phyloP scores from a whole-genome alignment of 1,140 invertebrate species.

The Pinna nobilis region DNA sequence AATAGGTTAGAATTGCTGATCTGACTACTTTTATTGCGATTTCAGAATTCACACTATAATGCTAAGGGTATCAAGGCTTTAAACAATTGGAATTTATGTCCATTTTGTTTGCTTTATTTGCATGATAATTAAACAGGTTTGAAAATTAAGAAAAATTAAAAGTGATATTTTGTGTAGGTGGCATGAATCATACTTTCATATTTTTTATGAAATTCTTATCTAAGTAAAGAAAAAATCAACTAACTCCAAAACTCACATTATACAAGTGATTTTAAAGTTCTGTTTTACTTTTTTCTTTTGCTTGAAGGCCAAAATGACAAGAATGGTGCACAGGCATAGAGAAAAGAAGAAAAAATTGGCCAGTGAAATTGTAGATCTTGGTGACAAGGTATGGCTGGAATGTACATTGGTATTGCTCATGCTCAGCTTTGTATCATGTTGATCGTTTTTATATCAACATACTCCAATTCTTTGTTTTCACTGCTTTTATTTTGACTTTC shows the following conservation, averaged over 20 bases:
- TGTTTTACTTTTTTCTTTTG: background rate
- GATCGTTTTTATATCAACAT: background rate
- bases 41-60: too few relatives aligned
- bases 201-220: too few relatives aligned
- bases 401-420: too few relatives aligned
- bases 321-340: slow-evolving; percentile 51
- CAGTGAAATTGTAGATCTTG: slow-evolving; percentile 49
- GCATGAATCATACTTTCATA: slow-evolving; percentile 15
- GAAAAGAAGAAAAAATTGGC: slow-evolving; percentile 52
- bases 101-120: background rate
- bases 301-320: slow-evolving; percentile 59
- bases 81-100: background rate
- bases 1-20: too few relatives aligned
- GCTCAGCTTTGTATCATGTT: background rate
- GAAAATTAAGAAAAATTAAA: background rate
- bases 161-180: too few relatives aligned
- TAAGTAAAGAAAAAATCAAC: too few relatives aligned
- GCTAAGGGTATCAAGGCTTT: background rate
- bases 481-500: background rate
- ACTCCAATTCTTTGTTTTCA: background rate
- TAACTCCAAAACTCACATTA: too few relatives aligned
- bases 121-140: background rate
- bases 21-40: too few relatives aligned
- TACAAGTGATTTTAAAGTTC: background rate
- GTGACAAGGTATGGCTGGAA: slow-evolving; percentile 56